Conservation (phyloP, 2,797 vertebrate species). For the Antrozous pallidus region DNA sequence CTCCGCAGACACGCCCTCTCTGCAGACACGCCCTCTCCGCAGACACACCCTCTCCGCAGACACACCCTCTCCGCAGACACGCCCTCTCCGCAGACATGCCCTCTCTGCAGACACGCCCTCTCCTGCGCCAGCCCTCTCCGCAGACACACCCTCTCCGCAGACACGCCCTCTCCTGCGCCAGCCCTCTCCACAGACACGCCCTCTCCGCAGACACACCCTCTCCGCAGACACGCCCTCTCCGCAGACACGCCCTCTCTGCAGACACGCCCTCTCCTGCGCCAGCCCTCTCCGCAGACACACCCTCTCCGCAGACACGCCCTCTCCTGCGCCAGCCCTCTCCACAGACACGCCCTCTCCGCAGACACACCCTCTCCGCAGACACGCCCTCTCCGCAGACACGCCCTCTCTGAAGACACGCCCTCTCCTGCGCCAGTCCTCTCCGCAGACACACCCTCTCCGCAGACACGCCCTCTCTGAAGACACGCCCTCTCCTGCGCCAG, state of each 20-base stretch:
- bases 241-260: neutral
- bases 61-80: neutral
- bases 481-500: neutral
- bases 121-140: neutral
- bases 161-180: neutral
- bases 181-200: neutral
- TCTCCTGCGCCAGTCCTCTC: neutral
- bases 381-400: neutral
- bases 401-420: no score
- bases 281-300: neutral
- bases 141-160: no score
- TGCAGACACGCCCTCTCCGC: neutral
- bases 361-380: neutral
- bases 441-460: neutral
- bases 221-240: neutral
- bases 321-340: neutral
- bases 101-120: no score
- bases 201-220: no score
- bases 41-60: neutral
- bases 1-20: neutral
- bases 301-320: no score
- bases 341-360: neutral
- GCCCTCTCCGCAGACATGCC: neutral
- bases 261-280: neutral
- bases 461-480: no score